phyloP scores from a whole-genome alignment of 2,888 invertebrate species.

The Campoplex nolae region DNA sequence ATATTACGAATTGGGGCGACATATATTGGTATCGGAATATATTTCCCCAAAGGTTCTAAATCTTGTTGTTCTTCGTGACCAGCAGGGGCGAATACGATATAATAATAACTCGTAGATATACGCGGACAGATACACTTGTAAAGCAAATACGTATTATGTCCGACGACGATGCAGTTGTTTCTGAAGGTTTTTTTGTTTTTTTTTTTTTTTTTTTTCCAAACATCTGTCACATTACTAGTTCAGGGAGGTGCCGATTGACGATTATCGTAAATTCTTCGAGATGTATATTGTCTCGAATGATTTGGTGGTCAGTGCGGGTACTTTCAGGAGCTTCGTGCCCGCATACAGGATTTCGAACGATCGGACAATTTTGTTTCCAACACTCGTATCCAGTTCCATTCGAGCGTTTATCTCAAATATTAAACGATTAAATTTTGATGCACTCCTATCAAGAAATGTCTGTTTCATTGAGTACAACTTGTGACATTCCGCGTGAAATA shows the following conservation, averaged over 20 bases:
- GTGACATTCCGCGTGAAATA: not conserved
- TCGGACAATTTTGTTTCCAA: not conserved
- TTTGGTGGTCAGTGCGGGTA: slow-evolving; percentile 57
- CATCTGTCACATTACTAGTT: slow-evolving; percentile 48
- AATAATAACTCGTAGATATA: not conserved
- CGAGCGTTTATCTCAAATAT: not conserved
- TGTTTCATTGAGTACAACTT: not conserved
- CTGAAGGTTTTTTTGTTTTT: slow-evolving; percentile 22
- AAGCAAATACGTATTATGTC: slow-evolving; percentile 27
- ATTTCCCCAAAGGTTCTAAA: slow-evolving; percentile 58
- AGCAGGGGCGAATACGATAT: not conserved
- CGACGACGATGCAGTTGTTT: slow-evolving; percentile 14
- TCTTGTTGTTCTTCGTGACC: slow-evolving; percentile 19
- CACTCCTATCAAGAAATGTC: not conserved
- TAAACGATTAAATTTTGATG: not conserved
- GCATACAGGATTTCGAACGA: slow-evolving; percentile 33
- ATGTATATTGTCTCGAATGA: slow-evolving; percentile 31
- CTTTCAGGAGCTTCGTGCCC: slow-evolving; percentile 36
- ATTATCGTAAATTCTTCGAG: slow-evolving; percentile 53
- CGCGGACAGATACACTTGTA: not conserved
- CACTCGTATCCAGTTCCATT: not conserved
- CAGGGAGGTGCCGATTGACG: slow-evolving; percentile 54
- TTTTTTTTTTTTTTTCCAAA: not conserved
- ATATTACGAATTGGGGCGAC: slow-evolving; percentile 44
- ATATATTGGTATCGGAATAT: slow-evolving; percentile 53